phyloP scores from a whole-genome alignment of 2,113 vertebrate species.

The Thamnophis sirtalis region DNA sequence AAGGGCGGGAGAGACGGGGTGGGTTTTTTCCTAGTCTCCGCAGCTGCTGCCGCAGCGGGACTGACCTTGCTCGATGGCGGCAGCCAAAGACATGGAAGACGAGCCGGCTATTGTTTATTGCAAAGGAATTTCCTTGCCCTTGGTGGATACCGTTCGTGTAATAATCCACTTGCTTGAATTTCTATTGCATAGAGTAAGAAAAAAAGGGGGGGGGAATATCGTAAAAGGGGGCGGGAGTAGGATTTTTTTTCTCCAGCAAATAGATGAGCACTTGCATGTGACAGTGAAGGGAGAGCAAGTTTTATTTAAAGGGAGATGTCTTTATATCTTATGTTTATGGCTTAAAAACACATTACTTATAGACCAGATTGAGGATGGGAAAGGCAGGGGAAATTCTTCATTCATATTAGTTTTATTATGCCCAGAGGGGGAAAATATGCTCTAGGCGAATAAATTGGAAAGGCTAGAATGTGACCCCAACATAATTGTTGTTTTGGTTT shows the following conservation, averaged over 20 bases:
- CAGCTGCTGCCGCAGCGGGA: constrained; percentile 32
- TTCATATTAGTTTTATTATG: neutral
- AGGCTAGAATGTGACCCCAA: neutral
- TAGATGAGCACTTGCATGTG: constrained; percentile 44
- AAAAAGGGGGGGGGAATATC: constrained; percentile 16
- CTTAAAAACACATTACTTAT: constrained; percentile 36
- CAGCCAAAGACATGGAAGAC: constrained; percentile 25
- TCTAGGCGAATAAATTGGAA: constrained; percentile 5
- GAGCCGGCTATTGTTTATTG: constrained; percentile 20
- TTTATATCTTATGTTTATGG: neutral
- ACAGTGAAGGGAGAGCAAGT: constrained; percentile 39
- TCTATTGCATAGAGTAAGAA: constrained; percentile 39
- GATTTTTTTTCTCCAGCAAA: constrained; percentile 54
- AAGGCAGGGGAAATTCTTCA: neutral
- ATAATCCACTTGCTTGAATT: constrained; percentile 43
- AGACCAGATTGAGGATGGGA: neutral
- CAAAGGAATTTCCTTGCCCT: constrained; percentile 32
- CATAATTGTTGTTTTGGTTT: neutral
- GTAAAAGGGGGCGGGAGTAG: constrained; percentile 53
- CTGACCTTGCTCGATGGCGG: constrained; percentile 52
- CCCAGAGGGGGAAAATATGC: neutral
- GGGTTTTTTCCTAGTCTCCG: neutral
- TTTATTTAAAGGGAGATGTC: constrained; percentile 47
- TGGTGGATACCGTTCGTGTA: neutral
- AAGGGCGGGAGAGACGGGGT: neutral